Conservation (phyloP, 2,113 vertebrate species). For the Salminus brasiliensis region DNA sequence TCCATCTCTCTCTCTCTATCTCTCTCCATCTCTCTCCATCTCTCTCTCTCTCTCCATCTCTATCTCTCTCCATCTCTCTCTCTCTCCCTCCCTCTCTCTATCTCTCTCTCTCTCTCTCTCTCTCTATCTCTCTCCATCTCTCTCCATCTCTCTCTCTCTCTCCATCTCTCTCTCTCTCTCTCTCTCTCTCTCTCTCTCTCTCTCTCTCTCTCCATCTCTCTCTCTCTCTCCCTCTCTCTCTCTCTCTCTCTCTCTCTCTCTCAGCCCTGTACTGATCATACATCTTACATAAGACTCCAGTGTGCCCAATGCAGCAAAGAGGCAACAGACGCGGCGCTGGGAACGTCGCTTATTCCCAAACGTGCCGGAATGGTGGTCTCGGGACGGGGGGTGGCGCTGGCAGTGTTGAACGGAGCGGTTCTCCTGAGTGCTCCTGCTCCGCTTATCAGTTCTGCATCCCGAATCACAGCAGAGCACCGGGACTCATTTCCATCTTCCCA, state of each 20-base stretch:
- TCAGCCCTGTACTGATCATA: conserved; percentile 58
- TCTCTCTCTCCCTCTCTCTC: neutral
- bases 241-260: conserved; percentile 4
- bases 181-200: conserved; percentile 5
- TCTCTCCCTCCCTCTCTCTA: neutral
- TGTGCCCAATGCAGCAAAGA: conserved; percentile 42
- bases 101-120: conserved; percentile 8
- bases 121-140: neutral
- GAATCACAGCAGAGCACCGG: conserved; percentile 8
- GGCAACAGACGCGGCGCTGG: neutral
- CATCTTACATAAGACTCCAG: conserved; percentile 72
- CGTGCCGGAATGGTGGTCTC: neutral
- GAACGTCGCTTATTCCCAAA: neutral
- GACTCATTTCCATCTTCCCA: neutral
- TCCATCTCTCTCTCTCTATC: conserved; percentile 3
- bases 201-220: neutral
- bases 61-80: too few species aligned
- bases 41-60: neutral
- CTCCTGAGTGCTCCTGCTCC: neutral
- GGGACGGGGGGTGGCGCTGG: neutral
- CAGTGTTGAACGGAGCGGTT: neutral
- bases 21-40: too few species aligned
- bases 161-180: neutral
- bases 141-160: neutral
- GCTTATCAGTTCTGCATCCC: conserved; percentile 21